Base-by-base conservation (phyloP, 2,888 invertebrate species). In the Poecilus cupreus region DNA sequence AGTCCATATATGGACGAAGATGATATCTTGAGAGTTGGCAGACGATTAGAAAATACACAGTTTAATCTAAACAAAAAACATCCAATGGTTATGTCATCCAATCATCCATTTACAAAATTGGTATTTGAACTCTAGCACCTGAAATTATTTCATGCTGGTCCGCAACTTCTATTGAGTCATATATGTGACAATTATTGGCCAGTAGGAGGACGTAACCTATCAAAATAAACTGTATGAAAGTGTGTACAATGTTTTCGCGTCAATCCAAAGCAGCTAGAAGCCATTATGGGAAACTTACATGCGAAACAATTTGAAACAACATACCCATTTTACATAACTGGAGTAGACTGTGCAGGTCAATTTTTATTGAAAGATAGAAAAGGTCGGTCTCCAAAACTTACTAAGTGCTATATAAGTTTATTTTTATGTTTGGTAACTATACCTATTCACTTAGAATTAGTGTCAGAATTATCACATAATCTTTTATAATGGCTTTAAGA, bases 251-350 rank as follows among this genome's bases (percentile, higher is more conserved):
- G 57, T 60, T 60, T 18, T 10, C n/a, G 18, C 5, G 26, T 22
- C 5, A 8, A 60, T 5, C 60, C 60, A 26, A 60, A 11, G 4
- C 16, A n/a, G n/a, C n/a, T n/a, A n/a, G n/a, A n/a, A n/a, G n/a
- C n/a, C n/a, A n/a, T n/a, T 20, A 70, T 70, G 70, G 70, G 70
- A 2, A 70, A 70, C 16, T 70, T 70, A 70, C 37, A 26, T 43
- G 32, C 32, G 5, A 37, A 0, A 86, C 85, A 0, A 54, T 85
- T 22, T 85, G 85, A 80, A 74, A 39, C 77, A 18, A 22, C 60
- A 22, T 20, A 72, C 26, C 68, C 82, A 13, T 83, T 82, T 68
- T 26, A 82, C 13, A 39, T 22, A n/a, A 70, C 60, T 20, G 82
- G 81, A 24, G 32, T 76, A 6, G 83, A 82, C 80, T 82, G 82